Conservation (phyloP, 2,797 vertebrate species). For the Eleutherodactylus coqui region DNA sequence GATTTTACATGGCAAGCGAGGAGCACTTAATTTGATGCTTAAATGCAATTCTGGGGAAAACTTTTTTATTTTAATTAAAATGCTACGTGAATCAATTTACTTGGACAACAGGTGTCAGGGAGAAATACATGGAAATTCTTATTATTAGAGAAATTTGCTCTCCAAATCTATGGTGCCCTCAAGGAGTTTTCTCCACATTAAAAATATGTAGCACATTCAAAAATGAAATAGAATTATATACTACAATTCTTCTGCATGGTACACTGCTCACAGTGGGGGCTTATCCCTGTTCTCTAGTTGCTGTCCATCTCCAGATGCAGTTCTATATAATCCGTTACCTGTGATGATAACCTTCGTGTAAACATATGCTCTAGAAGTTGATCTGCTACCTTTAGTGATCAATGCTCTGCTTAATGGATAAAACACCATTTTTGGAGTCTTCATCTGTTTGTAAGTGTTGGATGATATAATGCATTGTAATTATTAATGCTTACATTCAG, state of each 20-base stretch:
- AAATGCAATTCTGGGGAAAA: constrained; percentile 48
- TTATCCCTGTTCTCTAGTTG: neutral
- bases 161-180: constrained; percentile 35
- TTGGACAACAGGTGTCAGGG: constrained; percentile 56
- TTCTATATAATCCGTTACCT: neutral
- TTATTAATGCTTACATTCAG: neutral
- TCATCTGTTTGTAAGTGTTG: constrained; percentile 21
- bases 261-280: neutral
- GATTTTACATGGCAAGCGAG: constrained; percentile 41
- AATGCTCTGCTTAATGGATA: neutral
- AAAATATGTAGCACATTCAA: neutral
- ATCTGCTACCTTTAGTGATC: constrained; percentile 16
- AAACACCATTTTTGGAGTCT: constrained; percentile 8
- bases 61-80: constrained; percentile 62
- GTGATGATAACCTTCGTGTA: constrained; percentile 8
- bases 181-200: constrained; percentile 15
- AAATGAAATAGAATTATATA: neutral
- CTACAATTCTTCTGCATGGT: no score
- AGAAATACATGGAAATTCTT: constrained; percentile 53
- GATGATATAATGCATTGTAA: neutral
- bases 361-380: neutral
- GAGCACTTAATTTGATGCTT: constrained; percentile 59
- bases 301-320: neutral
- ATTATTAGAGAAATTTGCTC: constrained; percentile 44
- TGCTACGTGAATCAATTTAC: constrained; percentile 60